Evolutionary conservation across 2,113 vertebrate genomes (phyloP).

Genomic region (Riparia riparia): DNA sequence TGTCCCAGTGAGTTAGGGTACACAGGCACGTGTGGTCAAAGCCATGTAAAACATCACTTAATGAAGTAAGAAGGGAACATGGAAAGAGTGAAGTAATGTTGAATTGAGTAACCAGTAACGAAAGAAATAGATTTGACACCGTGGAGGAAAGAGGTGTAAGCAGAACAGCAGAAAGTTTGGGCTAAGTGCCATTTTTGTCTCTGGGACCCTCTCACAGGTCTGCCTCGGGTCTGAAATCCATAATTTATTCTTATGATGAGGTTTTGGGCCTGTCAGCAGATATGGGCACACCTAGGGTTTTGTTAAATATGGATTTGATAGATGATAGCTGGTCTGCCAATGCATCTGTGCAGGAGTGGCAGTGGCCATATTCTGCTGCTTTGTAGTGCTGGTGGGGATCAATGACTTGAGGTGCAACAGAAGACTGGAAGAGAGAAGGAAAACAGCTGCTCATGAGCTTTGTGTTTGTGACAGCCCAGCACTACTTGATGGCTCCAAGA

Average conservation of each 20-base stretch:
- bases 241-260: rapidly evolving
- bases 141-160: not conserved
- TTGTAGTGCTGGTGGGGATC: not conserved
- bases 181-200: not conserved
- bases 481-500: not conserved
- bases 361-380: not conserved
- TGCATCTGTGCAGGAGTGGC: not conserved
- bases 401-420: not conserved
- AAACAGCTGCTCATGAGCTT: not conserved
- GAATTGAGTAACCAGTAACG: not conserved
- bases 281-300: rapidly evolving
- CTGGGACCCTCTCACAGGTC: not conserved
- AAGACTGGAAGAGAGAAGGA: not conserved
- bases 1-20: not conserved
- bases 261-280: not conserved
- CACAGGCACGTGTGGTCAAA: rapidly evolving
- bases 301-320: rapidly evolving
- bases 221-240: not conserved
- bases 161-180: not conserved
- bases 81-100: not conserved
- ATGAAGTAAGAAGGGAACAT: not conserved
- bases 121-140: not conserved
- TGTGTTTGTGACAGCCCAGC: not conserved
- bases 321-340: not conserved
- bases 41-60: not conserved